These are phyloP conservation scores for Archilochus colubris DNA, from an alignment of 2,113 vertebrate genomes.

Conservation along the genomic window DNA sequence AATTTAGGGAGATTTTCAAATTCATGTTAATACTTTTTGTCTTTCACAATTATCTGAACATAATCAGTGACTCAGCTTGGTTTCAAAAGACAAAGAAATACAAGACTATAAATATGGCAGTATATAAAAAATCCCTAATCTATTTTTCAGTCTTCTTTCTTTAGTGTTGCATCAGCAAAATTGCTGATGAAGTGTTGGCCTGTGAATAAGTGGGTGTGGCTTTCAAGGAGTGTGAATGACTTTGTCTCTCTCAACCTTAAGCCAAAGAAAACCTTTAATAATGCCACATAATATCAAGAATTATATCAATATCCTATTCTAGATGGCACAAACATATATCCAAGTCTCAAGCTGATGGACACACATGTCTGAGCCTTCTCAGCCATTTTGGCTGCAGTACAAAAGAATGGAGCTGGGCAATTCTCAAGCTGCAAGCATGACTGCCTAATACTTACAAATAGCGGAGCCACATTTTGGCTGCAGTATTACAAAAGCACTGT, in stretches of 20 bases:
- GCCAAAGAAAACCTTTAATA: conserved; percentile 36
- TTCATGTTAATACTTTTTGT: neutral
- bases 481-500: conserved; percentile 2
- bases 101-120: neutral
- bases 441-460: neutral
- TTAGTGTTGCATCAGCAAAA: neutral
- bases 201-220: conserved; percentile 1
- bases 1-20: neutral
- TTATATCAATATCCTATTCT: neutral
- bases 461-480: conserved; percentile 17
- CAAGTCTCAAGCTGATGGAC: neutral
- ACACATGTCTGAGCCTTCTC: neutral
- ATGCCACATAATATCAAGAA: neutral
- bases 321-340: neutral
- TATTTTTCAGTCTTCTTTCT: neutral
- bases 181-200: conserved; percentile 12
- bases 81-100: neutral
- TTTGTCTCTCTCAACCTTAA: neutral
- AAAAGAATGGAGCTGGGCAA: neutral
- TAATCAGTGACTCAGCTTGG: neutral
- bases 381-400: neutral
- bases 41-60: neutral
- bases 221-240: conserved; percentile 2
- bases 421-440: neutral
- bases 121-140: neutral